Evolutionary conservation across 2,113 vertebrate genomes (phyloP).

Genomic region (Hydrolagus affinis): DNA sequence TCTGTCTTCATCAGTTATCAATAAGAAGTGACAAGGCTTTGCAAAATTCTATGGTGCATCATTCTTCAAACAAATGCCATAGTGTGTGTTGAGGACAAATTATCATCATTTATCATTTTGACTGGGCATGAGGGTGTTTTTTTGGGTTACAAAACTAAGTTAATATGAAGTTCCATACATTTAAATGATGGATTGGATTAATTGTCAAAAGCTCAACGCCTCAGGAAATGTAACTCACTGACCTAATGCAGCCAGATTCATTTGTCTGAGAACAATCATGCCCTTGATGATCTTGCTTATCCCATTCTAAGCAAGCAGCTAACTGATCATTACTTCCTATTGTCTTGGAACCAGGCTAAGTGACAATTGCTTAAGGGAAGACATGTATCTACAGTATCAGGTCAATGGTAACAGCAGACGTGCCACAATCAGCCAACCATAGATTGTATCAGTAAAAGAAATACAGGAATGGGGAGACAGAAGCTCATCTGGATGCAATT

Average conservation of each 20-base stretch:
- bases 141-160: conserved; percentile 15
- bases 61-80: conserved; percentile 11
- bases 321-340: neutral
- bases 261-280: conserved; percentile 35
- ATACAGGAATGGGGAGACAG: neutral
- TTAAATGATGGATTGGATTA: conserved; percentile 34
- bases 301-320: conserved; percentile 27
- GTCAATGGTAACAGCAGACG: neutral
- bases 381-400: neutral
- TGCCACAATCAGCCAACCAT: neutral
- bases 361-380: neutral
- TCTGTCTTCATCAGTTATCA: conserved; percentile 37
- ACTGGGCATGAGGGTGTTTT: neutral
- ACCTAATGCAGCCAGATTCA: conserved; percentile 30
- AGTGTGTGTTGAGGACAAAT: conserved; percentile 35
- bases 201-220: neutral
- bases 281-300: conserved; percentile 31
- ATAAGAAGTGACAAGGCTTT: conserved; percentile 38
- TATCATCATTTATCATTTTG: conserved; percentile 36
- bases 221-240: neutral
- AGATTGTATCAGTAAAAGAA: neutral
- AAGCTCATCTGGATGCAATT: neutral
- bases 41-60: conserved; percentile 34
- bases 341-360: neutral
- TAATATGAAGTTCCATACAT: conserved; percentile 31